Evolutionary conservation across 1,140 invertebrate species (phyloP).

Genomic region (Euwallacea fornicatus): DNA sequence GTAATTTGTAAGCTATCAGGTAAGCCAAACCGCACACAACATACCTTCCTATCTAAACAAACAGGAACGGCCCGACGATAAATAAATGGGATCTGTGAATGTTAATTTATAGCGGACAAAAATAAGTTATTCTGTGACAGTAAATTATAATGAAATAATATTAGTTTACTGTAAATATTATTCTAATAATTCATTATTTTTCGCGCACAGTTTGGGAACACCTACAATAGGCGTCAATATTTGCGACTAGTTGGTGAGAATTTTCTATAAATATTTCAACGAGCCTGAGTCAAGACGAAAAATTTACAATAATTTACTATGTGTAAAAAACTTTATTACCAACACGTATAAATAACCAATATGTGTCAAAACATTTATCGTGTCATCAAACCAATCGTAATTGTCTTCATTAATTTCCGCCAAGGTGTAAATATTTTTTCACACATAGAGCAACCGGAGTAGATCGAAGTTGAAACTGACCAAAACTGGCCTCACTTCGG

Average conservation of each 20-base stretch:
- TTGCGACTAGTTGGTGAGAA: slow-evolving; percentile 25
- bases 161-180: slow-evolving; percentile 36
- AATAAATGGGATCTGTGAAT: slow-evolving; percentile 32
- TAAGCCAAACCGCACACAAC: slow-evolving; percentile 25
- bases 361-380: slow-evolving; percentile 13
- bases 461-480: too few relatives aligned
- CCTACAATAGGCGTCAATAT: slow-evolving; percentile 37
- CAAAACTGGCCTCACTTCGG: not conserved
- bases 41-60: slow-evolving; percentile 32
- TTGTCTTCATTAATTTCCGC: slow-evolving; percentile 2
- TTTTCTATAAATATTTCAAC: slow-evolving; percentile 35
- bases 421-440: not conserved
- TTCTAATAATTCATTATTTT: slow-evolving; percentile 35
- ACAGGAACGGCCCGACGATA: slow-evolving; percentile 23
- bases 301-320: slow-evolving; percentile 31
- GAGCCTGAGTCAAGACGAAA: slow-evolving; percentile 25
- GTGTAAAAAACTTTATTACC: slow-evolving; percentile 32
- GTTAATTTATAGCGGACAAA: slow-evolving; percentile 34
- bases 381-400: not conserved
- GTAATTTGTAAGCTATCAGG: slow-evolving; percentile 28
- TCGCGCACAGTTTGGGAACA: slow-evolving; percentile 26
- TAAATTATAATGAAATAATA: slow-evolving; percentile 37
- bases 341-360: slow-evolving; percentile 3
- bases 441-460: not conserved
- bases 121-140: slow-evolving; percentile 37